Percentiles rank a stretch among this genome's conserved stretches.
Evolutionary conservation across 2,113 vertebrate genomes (phyloP).

Genomic region (Maccullochella peelii): DNA sequence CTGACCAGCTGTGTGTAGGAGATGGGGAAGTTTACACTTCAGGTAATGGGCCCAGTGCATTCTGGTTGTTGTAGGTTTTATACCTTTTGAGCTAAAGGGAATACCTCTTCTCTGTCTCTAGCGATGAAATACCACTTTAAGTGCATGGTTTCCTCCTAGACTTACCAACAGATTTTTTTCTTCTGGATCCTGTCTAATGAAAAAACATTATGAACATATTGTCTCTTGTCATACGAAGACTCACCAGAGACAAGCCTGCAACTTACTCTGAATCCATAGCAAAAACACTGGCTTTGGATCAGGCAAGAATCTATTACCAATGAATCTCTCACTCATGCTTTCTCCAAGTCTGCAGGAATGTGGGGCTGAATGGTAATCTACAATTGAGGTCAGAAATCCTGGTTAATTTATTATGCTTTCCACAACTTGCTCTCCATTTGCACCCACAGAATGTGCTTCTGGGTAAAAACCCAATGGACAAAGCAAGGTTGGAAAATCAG

Average conservation of each 20-base stretch:
- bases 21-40: neutral
- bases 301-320: constrained; percentile 40
- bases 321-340: constrained; percentile 50
- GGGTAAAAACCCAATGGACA: constrained; percentile 17
- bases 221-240: constrained; percentile 15
- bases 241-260: constrained; percentile 32
- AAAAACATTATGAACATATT: constrained; percentile 42
- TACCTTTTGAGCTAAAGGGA: too few species aligned
- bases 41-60: too few species aligned
- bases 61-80: too few species aligned
- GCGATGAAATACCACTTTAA: neutral
- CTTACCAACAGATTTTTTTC: neutral
- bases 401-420: constrained; percentile 31
- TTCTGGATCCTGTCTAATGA: constrained; percentile 16
- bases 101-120: too few species aligned
- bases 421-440: constrained; percentile 17
- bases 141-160: neutral
- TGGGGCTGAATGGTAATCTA: constrained; percentile 36
- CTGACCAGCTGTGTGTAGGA: too few species aligned
- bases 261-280: constrained; percentile 41
- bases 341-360: constrained; percentile 55
- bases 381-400: constrained; percentile 51
- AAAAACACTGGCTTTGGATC: constrained; percentile 25
- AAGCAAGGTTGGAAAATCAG: constrained; percentile 25
- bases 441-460: constrained; percentile 33